Evolutionary conservation across 2,888 invertebrate genomes (phyloP).

Genomic region (Encarsia formosa): DNA sequence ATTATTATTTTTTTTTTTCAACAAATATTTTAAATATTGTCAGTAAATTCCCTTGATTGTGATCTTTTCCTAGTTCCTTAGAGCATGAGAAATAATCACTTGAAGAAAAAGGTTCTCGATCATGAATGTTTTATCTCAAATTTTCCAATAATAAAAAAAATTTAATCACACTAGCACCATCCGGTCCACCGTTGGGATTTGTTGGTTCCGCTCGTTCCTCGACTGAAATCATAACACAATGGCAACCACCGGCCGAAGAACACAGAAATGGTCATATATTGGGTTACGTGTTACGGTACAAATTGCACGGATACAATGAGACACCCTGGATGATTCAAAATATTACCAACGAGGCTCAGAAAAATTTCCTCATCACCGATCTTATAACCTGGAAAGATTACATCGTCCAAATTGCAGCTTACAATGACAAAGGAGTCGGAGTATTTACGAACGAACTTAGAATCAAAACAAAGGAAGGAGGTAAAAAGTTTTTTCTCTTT

Average conservation of each 20-base stretch:
- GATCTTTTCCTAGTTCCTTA: no score
- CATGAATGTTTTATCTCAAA: no score
- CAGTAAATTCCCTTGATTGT: no score
- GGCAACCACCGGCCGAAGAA: slow-evolving; percentile 93
- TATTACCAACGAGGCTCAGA: slow-evolving; percentile 88
- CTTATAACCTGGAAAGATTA: slow-evolving; percentile 98
- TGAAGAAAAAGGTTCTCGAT: no score
- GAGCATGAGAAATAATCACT: no score
- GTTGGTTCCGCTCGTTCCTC: slow-evolving; percentile 92
- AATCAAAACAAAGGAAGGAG: slow-evolving; percentile 93
- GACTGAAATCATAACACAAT: slow-evolving; percentile 93
- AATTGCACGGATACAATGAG: slow-evolving; percentile 85
- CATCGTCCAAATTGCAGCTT: slow-evolving; percentile 92
- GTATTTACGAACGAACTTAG: slow-evolving; percentile 85
- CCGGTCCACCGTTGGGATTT: slow-evolving; percentile 91
- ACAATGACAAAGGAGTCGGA: slow-evolving; percentile 94
- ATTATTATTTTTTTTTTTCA: no score
- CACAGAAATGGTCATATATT: slow-evolving; percentile 92
- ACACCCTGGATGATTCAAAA: slow-evolving; percentile 84
- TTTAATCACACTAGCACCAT: slow-evolving; percentile 70
- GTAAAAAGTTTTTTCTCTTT: slow-evolving; percentile 44
- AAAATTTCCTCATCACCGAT: slow-evolving; percentile 85
- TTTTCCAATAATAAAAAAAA: no score
- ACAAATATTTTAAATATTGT: no score
- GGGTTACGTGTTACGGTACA: slow-evolving; percentile 89